Base-by-base conservation (phyloP, 2,888 invertebrate species). In the Notodonta dromedarius region DNA sequence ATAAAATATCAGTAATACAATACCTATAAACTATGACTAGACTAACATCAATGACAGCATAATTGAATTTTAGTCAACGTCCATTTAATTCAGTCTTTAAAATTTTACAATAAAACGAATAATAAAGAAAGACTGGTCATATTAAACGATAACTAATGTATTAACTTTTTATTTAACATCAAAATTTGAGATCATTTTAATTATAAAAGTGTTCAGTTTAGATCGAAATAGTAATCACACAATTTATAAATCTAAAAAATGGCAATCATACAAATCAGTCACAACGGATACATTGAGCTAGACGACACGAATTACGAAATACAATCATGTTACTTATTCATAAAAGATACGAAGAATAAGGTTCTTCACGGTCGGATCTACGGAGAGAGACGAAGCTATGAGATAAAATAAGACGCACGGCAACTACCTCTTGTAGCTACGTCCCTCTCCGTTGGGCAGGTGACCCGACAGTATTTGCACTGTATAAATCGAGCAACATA, bases 41-140 rank as follows among this genome's bases (percentile, higher is more conserved):
- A 79, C 79, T 84, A 88, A 87, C 81, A 85, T 86, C 77, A 80
- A 89, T 84, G 89, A 91, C 89, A 86, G 86, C 82, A 74, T 91
- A 91, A 92, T 93, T 91, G 90, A 91, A 89, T 90, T 88, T 79
- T 85, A 86, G 82, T 88, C 84, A 87, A 87, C 83, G 86, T 86
- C 82, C 82, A 83, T 89, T 88, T 85, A 87, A 84, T 90, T 93
- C 93, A 93, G 93, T 93, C 93, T 93, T 93, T 90, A 89, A 85
- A 86, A 87, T 87, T 90, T 85, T 86, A 86, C 80, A 87, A 88
- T 86, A 87, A 67, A 87, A 86, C 79, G 77, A 87, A 74, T 82
- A 84, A 80, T 73, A 59, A 80, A 24, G 24, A 78, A 80, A 78
- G 77, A 82, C 79, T 77, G 78, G 70, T 63, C 69, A 61, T 75